These are phyloP conservation scores for Norana najaformis DNA, from an alignment of 2,888 invertebrate genomes.

Conservation along the genomic window DNA sequence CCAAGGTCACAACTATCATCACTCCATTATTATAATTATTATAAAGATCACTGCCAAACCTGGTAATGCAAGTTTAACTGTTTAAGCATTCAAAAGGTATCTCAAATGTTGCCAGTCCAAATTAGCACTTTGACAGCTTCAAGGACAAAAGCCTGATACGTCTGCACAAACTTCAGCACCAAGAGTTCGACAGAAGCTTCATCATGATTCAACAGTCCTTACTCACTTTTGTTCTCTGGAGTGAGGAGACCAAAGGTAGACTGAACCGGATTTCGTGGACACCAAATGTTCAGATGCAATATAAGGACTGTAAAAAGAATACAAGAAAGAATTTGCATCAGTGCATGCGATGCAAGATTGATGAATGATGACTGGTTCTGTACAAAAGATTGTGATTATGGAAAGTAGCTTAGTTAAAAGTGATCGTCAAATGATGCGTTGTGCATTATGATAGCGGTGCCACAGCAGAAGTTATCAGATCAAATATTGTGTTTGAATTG, in stretches of 20 bases:
- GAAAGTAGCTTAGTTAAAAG: neutral
- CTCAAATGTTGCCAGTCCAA: too few relatives aligned
- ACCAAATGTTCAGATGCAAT: slow-evolving; percentile 15
- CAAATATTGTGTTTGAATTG: neutral
- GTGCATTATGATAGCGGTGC: neutral
- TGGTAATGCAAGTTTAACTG: too few relatives aligned
- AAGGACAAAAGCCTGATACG: too few relatives aligned
- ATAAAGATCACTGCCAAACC: too few relatives aligned
- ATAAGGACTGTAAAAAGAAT: slow-evolving; percentile 6
- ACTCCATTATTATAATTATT: too few relatives aligned
- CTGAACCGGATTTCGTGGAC: slow-evolving; percentile 5
- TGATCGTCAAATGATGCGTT: neutral
- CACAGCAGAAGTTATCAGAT: neutral
- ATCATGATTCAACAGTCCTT: neutral
- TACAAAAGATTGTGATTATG: neutral
- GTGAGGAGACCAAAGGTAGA: slow-evolving; percentile 26
- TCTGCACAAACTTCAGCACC: neutral
- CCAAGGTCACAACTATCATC: too few relatives aligned
- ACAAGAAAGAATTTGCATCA: neutral
- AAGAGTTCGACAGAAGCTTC: neutral
- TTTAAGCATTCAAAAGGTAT: too few relatives aligned
- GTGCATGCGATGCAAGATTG: neutral
- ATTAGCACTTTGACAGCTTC: neutral
- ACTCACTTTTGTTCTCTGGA: neutral
- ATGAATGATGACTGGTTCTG: neutral